These are phyloP conservation scores for Microctonus hyperodae DNA, from an alignment of 2,888 invertebrate genomes.

Conservation along the genomic window DNA sequence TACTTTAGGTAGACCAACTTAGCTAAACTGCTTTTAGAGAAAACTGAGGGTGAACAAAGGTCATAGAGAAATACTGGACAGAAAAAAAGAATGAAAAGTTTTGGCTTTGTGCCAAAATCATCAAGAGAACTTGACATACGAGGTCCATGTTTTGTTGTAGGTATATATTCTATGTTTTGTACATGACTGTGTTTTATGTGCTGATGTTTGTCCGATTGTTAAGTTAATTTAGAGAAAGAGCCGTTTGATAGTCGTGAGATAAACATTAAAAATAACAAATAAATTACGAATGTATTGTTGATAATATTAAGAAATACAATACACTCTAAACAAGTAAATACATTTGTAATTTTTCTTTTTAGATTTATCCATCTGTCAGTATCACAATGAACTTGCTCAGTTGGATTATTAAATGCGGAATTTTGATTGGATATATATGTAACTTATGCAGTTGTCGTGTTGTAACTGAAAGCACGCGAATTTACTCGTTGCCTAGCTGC, in stretches of 20 bases:
- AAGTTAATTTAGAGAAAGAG: conserved; percentile 1
- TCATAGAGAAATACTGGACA: background rate
- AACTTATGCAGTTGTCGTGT: conserved; percentile 2
- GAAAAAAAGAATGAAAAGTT: background rate
- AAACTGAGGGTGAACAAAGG: background rate
- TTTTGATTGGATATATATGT: background rate
- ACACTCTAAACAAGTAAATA: background rate
- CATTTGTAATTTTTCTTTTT: background rate
- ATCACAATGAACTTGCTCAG: background rate
- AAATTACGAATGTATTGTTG: background rate
- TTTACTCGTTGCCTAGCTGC: background rate
- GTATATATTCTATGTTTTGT: background rate
- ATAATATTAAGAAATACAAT: background rate
- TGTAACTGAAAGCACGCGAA: conserved; percentile 20
- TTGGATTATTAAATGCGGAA: background rate
- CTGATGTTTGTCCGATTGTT: background rate
- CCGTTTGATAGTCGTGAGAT: background rate
- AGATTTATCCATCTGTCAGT: background rate
- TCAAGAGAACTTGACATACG: background rate
- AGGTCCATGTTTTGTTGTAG: background rate
- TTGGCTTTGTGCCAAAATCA: background rate
- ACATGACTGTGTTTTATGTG: background rate
- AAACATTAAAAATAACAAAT: background rate
- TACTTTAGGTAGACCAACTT: background rate
- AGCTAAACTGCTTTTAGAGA: background rate